phyloP scores from a whole-genome alignment of 2,797 vertebrate species.

The Characodon lateralis region DNA sequence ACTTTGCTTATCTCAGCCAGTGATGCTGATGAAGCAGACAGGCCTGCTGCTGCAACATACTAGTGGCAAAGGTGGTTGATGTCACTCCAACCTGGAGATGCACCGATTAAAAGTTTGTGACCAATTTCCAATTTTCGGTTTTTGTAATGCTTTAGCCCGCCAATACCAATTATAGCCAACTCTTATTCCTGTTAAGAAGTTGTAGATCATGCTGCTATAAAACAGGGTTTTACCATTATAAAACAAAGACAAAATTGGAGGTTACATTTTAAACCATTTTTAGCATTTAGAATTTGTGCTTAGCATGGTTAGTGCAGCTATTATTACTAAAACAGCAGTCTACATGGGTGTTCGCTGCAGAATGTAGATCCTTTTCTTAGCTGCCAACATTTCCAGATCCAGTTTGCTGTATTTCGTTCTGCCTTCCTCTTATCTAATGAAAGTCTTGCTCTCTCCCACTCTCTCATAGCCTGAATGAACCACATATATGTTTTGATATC shows the following conservation, averaged over 20 bases:
- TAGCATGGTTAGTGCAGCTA: not conserved
- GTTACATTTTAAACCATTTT: not conserved
- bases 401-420: not conserved
- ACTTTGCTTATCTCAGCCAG: slow-evolving; percentile 50
- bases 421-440: not conserved
- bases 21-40: slow-evolving; percentile 26
- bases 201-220: not conserved
- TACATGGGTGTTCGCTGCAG: too few species aligned
- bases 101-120: not conserved
- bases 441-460: too few species aligned
- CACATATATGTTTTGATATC: too few species aligned
- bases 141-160: not conserved
- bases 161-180: not conserved
- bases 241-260: not conserved
- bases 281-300: not conserved
- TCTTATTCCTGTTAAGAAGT: not conserved
- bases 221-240: not conserved
- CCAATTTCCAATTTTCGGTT: not conserved
- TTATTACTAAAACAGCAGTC: not conserved
- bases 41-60: slow-evolving; percentile 49
- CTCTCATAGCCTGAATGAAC: not conserved
- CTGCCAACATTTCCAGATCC: not conserved
- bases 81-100: not conserved
- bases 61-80: slow-evolving; percentile 19
- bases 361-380: not conserved